phyloP scores from a whole-genome alignment of 2,888 invertebrate species.

The Pediacus dermestoides region DNA sequence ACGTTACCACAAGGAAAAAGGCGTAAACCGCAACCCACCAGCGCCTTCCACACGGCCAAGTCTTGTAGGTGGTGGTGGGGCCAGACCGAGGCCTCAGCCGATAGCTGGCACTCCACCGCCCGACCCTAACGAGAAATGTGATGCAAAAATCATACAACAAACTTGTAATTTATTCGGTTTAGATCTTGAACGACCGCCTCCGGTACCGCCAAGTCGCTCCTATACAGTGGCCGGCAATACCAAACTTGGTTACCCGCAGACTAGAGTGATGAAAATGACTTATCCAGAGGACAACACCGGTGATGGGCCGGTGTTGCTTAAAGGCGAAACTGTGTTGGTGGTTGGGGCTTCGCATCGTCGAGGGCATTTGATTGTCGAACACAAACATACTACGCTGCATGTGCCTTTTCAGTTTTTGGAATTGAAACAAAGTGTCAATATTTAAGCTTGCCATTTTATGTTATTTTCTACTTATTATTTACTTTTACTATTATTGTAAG shows the following conservation, averaged over 20 bases:
- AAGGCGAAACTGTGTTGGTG: constrained; percentile 84
- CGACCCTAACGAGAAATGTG: constrained; percentile 80
- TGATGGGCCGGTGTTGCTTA: constrained; percentile 63
- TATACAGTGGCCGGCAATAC: constrained; percentile 89
- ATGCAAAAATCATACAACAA: constrained; percentile 83
- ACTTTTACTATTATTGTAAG: too few relatives aligned
- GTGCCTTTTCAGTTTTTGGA: constrained; percentile 83
- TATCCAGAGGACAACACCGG: constrained; percentile 61
- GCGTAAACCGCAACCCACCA: constrained; percentile 22
- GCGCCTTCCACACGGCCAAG: constrained; percentile 20
- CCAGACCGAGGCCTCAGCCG: constrained; percentile 79
- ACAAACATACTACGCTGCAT: constrained; percentile 65
- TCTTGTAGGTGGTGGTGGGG: constrained; percentile 51
- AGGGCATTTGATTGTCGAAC: constrained; percentile 85
- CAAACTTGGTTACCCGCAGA: constrained; percentile 90
- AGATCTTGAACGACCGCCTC: constrained; percentile 87
- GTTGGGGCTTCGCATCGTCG: constrained; percentile 82
- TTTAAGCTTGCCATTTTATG: too few relatives aligned
- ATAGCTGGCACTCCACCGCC: constrained; percentile 85
- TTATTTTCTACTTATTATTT: too few relatives aligned
- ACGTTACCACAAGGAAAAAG: constrained; percentile 52
- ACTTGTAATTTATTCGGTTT: constrained; percentile 87
- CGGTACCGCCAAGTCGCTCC: constrained; percentile 83
- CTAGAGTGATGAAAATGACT: constrained; percentile 84
- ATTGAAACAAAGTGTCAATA: constrained; percentile 56